Evolutionary conservation across 2,888 invertebrate species (phyloP).

Genomic region (Entomobrya multifasciata): DNA sequence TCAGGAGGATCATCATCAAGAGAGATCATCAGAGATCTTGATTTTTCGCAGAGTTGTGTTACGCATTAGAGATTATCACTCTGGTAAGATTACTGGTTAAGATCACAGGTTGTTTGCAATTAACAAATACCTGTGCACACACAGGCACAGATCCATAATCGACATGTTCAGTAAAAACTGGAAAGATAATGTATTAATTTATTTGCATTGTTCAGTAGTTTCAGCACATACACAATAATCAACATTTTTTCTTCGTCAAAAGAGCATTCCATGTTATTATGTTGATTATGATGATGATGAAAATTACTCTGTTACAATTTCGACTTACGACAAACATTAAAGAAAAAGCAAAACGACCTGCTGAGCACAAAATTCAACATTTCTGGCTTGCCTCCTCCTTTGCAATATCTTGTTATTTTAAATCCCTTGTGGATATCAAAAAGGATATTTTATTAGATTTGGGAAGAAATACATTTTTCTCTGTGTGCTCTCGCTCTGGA

Average conservation of each 20-base stretch:
- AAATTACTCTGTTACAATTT: constrained; percentile 33
- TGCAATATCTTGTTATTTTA: not conserved
- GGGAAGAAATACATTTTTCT: not conserved
- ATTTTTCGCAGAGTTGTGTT: constrained; percentile 1
- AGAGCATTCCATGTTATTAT: constrained; percentile 14
- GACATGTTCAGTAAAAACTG: constrained; percentile 3
- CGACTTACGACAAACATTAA: constrained; percentile 6
- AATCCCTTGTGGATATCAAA: constrained; percentile 27
- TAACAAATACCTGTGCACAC: constrained; percentile 33
- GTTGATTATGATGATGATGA: not conserved
- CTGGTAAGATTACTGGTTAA: not conserved
- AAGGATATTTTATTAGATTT: not conserved
- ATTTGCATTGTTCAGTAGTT: too few species aligned
- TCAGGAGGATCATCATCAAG: constrained; percentile 39
- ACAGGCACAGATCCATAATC: constrained; percentile 5
- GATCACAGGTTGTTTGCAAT: constrained; percentile 33
- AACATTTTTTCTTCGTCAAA: not conserved
- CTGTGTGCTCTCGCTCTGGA: not conserved
- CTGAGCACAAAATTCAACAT: constrained; percentile 17
- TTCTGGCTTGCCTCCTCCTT: not conserved
- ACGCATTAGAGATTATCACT: not conserved
- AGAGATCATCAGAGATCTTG: constrained; percentile 22
- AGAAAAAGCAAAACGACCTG: constrained; percentile 17
- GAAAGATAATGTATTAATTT: not conserved
- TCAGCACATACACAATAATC: not conserved